Evolutionary conservation across 2,797 vertebrate genomes (phyloP).

Genomic region (Notoglanidium macrostoma): DNA sequence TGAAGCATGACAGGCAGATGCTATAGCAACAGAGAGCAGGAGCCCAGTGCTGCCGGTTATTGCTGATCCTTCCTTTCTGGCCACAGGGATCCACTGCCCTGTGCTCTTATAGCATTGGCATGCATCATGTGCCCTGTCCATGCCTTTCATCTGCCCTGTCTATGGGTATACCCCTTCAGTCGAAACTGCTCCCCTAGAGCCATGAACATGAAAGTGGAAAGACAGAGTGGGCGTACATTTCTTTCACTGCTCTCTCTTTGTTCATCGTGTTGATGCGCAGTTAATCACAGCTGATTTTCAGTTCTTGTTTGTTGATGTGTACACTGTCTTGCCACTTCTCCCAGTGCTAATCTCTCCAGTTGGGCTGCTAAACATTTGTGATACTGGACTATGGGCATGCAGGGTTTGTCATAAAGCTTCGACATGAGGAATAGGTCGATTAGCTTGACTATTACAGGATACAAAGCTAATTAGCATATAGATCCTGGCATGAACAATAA

Average conservation of each 20-base stretch:
- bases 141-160: constrained; percentile 43
- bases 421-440: constrained; percentile 77
- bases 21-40: constrained; percentile 17
- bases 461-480: constrained; percentile 79
- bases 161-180: constrained; percentile 10
- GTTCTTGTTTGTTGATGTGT: constrained; percentile 43
- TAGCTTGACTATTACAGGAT: constrained; percentile 71
- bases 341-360: constrained; percentile 40
- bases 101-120: constrained; percentile 38
- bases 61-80: constrained; percentile 18
- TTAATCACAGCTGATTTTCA: constrained; percentile 55
- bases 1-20: constrained; percentile 31
- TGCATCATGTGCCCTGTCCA: constrained; percentile 36
- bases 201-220: constrained; percentile 13
- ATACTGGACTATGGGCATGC: constrained; percentile 41
- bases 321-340: constrained; percentile 47
- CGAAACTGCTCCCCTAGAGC: constrained; percentile 20
- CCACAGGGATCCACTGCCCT: constrained; percentile 25
- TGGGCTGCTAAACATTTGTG: constrained; percentile 34
- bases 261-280: constrained; percentile 41
- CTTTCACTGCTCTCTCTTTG: constrained; percentile 23
- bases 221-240: not conserved
- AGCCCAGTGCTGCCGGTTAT: constrained; percentile 16
- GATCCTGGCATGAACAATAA: constrained; percentile 72
- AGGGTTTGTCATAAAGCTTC: constrained; percentile 67